These are phyloP conservation scores for Paradoxurus hermaphroditus DNA, from an alignment of 2,113 vertebrate species.

Conservation along the genomic window DNA sequence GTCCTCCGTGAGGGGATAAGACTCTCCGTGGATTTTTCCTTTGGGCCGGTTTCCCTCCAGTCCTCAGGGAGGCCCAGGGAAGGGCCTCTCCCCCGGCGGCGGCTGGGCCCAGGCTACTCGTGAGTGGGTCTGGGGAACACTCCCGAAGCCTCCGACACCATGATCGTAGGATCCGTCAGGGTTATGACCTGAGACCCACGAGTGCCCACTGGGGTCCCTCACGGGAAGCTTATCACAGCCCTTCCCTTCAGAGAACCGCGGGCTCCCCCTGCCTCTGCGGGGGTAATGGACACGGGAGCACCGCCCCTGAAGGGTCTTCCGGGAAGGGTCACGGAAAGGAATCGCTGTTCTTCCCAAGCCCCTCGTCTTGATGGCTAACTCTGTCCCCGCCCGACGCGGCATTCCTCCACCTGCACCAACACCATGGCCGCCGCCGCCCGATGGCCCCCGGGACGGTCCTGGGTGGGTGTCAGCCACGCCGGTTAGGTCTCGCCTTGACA, in stretches of 20 bases:
- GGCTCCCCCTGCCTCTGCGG: not conserved
- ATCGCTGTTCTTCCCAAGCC: not conserved
- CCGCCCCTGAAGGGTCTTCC: not conserved
- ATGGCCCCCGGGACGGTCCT: not conserved
- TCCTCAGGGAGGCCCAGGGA: not conserved
- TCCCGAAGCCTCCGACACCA: not conserved
- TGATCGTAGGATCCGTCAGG: not conserved
- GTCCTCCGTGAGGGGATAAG: not conserved
- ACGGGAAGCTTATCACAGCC: not conserved
- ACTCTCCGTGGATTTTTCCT: not conserved
- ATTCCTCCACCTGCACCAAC: not conserved
- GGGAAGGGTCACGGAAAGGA: not conserved
- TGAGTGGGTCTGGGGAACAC: not conserved
- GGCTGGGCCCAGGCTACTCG: not conserved
- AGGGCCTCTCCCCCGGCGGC: too few species aligned
- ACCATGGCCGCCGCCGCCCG: too few species aligned
- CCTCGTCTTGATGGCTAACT: not conserved
- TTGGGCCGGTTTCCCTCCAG: not conserved
- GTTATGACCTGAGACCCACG: not conserved
- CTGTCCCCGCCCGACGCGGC: not conserved
- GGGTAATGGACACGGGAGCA: rapidly evolving
- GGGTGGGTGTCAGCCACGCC: not conserved
- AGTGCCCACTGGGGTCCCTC: not conserved
- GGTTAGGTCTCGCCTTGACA: not conserved
- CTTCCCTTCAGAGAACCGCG: not conserved